A percentile compares a stretch with the other conserved stretches of the same genome.
Conservation (phyloP, 37 sponge, comb jelly and placozoan species). For the Beroe forskalii region DNA sequence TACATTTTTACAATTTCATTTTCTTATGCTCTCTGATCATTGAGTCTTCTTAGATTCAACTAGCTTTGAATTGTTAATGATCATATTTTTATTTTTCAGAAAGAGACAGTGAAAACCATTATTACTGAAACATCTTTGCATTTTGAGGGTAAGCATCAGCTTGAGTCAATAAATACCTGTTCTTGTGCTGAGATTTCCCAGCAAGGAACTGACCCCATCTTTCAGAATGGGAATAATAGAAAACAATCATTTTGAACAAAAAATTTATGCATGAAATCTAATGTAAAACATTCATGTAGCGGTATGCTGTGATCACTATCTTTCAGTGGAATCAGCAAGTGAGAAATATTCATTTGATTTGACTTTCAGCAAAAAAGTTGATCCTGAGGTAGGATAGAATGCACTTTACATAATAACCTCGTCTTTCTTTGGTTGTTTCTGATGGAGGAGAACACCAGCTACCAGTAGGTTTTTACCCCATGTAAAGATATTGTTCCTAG, state of each 20-base stretch:
- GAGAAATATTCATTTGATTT: constrained; percentile 20
- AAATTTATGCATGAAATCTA: no score
- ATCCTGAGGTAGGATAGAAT: constrained; percentile 10
- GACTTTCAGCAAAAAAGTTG: constrained; percentile 25
- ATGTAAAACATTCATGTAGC: no score
- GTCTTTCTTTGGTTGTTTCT: background rate
- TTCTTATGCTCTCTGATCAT: background rate
- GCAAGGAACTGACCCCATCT: no score
- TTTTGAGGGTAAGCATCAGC: constrained; percentile 46
- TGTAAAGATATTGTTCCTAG: background rate
- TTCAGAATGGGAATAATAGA: no score
- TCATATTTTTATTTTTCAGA: no score
- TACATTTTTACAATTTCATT: background rate
- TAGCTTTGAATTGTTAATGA: background rate
- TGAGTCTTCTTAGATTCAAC: background rate
- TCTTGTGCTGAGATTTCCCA: background rate
- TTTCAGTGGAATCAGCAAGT: constrained; percentile 19
- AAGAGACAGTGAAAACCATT: background rate
- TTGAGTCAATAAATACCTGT: no score
- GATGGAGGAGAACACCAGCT: background rate
- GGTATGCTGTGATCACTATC: no score
- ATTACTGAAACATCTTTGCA: background rate
- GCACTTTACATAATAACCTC: no score
- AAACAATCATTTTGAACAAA: background rate
- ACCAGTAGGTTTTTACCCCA: no score